Evolutionary conservation across 2,888 invertebrate species (phyloP).

Genomic region (Ganaspis brasiliensis): DNA sequence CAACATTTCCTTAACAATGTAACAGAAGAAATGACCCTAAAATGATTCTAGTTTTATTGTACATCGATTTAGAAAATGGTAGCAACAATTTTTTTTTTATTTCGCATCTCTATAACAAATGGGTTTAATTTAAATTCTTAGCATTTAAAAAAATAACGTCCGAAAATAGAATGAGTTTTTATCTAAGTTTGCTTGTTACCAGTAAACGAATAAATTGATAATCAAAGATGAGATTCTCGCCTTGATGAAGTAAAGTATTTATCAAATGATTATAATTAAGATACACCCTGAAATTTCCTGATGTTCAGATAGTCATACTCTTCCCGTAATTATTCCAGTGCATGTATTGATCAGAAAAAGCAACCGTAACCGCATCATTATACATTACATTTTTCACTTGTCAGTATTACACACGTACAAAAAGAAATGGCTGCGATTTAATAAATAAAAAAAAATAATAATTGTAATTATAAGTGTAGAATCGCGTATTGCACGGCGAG

Average conservation of each 20-base stretch:
- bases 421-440: neutral
- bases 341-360: conserved; percentile 3
- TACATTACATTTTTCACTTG: neutral
- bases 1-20: conserved; percentile 4
- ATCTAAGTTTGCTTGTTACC: too few species aligned
- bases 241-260: neutral
- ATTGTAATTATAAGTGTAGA: neutral
- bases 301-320: neutral
- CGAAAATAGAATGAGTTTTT: too few species aligned
- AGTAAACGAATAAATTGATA: too few species aligned
- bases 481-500: neutral
- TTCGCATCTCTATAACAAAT: too few species aligned
- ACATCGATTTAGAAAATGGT: neutral
- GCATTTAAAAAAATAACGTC: too few species aligned
- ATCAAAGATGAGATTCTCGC: too few species aligned
- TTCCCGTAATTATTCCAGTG: neutral
- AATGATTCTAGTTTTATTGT: conserved; percentile 6
- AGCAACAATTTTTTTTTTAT: neutral
- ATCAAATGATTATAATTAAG: conserved; percentile 15
- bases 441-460: neutral
- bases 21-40: neutral
- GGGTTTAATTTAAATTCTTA: neutral
- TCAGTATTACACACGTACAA: neutral
- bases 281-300: conserved; percentile 9
- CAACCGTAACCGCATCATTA: conserved; percentile 11